A percentile compares a stretch with the other conserved stretches of the same genome.
Conservation (phyloP, 2,113 vertebrate genomes). For the Chinchilla lanigera region DNA sequence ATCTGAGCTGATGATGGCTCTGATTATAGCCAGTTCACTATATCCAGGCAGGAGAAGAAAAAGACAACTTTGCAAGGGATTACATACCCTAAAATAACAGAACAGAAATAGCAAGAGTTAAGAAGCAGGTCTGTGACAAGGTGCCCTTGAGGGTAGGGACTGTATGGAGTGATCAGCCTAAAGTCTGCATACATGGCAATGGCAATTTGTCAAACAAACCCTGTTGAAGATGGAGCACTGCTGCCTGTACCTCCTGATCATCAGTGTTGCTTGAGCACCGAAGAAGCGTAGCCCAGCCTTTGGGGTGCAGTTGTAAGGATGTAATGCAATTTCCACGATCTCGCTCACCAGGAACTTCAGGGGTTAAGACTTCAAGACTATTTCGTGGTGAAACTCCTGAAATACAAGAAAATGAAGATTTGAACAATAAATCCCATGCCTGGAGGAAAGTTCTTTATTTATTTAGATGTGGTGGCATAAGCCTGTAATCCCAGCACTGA, state of each 20-base stretch:
- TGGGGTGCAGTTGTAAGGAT: conserved; percentile 97
- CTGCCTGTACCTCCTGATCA: conserved; percentile 94
- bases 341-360: conserved; percentile 96
- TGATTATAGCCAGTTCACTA: neutral
- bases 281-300: conserved; percentile 97
- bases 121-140: neutral
- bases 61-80: neutral
- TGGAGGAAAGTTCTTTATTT: neutral
- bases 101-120: neutral
- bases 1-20: conserved; percentile 6
- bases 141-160: neutral
- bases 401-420: conserved; percentile 55
- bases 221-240: neutral
- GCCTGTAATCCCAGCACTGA: neutral
- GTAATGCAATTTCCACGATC: conserved; percentile 99
- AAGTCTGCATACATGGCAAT: neutral
- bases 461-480: neutral
- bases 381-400: conserved; percentile 95
- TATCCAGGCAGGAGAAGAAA: neutral
- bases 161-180: neutral
- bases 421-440: neutral
- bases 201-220: neutral
- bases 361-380: conserved; percentile 97
- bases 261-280: conserved; percentile 99
- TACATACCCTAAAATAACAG: neutral